These are phyloP conservation scores for Melanophora roralis DNA, from an alignment of 2,888 invertebrate genomes.

Conservation along the genomic window DNA sequence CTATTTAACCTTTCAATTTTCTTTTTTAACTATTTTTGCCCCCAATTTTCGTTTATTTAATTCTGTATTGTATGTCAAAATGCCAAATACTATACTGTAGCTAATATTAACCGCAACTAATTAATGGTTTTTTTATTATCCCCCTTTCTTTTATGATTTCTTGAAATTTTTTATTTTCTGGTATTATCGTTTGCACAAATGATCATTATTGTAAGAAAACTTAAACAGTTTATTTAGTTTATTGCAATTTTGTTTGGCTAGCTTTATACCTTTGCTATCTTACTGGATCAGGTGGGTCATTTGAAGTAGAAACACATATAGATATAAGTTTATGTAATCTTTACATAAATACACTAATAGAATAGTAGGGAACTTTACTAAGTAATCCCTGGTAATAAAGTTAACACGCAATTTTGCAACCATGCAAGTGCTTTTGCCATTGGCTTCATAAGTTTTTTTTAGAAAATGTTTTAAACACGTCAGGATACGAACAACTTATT, in stretches of 20 bases:
- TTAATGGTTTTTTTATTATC: slow-evolving; percentile 37
- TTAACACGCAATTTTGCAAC: slow-evolving; percentile 51
- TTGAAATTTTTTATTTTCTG: not conserved
- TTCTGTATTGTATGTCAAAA: slow-evolving; percentile 17
- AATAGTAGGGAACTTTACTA: too few species aligned
- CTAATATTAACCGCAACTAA: slow-evolving; percentile 25
- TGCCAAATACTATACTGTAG: slow-evolving; percentile 37
- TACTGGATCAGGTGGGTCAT: too few species aligned
- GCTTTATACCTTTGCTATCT: not conserved
- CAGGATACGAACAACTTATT: slow-evolving; percentile 10
- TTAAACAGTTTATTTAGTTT: slow-evolving; percentile 29
- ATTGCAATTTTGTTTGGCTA: slow-evolving; percentile 23
- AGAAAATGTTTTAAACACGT: slow-evolving; percentile 15
- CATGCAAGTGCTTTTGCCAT: slow-evolving; percentile 33
- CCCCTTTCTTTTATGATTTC: slow-evolving; percentile 1
- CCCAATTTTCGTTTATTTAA: not conserved
- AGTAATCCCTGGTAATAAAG: slow-evolving; percentile 2
- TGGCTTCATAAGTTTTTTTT: slow-evolving; percentile 7
- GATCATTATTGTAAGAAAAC: slow-evolving; percentile 1
- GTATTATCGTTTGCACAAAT: not conserved
- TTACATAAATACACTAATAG: too few species aligned
- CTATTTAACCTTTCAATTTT: not conserved
- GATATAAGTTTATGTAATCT: too few species aligned
- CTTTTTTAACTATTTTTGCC: not conserved
- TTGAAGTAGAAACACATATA: too few species aligned